A percentile compares a stretch with the other conserved stretches of the same genome.
Conservation (phyloP, 1,140 invertebrate genomes). For the Bombus confusus region DNA sequence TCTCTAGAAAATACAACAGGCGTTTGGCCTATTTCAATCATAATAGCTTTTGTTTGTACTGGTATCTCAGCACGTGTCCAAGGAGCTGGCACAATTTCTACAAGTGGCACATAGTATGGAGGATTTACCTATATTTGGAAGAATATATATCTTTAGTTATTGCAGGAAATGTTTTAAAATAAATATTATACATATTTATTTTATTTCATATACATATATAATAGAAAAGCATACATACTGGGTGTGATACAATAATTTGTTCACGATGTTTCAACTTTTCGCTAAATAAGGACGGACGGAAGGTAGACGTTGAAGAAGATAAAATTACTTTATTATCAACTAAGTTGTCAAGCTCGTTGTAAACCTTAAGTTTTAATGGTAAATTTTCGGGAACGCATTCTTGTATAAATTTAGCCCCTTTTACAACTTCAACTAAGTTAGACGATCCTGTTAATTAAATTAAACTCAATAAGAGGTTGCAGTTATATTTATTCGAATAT, state of each 20-base stretch:
- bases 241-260: slow-evolving; percentile 93
- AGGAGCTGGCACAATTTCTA: slow-evolving; percentile 96
- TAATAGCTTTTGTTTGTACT: slow-evolving; percentile 87
- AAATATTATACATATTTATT: neutral
- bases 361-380: slow-evolving; percentile 92
- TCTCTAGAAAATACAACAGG: slow-evolving; percentile 93
- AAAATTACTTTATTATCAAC: slow-evolving; percentile 89
- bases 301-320: slow-evolving; percentile 96
- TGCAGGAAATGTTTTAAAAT: neutral
- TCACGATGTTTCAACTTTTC: slow-evolving; percentile 90
- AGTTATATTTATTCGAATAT: neutral
- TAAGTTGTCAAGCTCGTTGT: slow-evolving; percentile 89
- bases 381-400: slow-evolving; percentile 97
- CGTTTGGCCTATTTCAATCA: slow-evolving; percentile 94
- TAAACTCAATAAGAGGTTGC: neutral
- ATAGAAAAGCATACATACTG: slow-evolving; percentile 83
- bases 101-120: slow-evolving; percentile 96
- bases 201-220: neutral
- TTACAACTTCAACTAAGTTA: slow-evolving; percentile 86
- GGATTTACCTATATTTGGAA: slow-evolving; percentile 89
- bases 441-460: slow-evolving; percentile 83
- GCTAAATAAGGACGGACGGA: slow-evolving; percentile 92
- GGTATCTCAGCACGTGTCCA: slow-evolving; percentile 91
- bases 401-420: slow-evolving; percentile 90
- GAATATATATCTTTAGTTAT: neutral